Base-by-base conservation (phyloP, 2,113 vertebrate genomes). In the Calidris pygmaea region DNA sequence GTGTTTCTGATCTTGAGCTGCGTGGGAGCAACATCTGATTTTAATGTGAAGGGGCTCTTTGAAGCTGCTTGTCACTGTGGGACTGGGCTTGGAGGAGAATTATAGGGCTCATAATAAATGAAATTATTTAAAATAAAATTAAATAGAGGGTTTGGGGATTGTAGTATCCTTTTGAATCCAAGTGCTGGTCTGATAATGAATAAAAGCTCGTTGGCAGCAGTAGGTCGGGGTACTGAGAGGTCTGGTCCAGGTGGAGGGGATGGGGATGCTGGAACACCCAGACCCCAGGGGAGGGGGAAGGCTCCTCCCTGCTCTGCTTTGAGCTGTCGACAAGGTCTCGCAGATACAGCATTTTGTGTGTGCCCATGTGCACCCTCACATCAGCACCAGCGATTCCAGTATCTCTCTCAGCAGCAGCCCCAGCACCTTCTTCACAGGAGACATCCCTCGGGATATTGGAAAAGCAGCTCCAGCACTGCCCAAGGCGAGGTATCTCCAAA, bases 1-100 rank as follows among this genome's bases (percentile, higher is more conserved):
- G 96, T 95, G 97, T 90, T 97, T 90, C 98, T 96, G 84, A 96
- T 96, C 94, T 89, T 10, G 55, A 91, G 86, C 91, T 37, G 37
- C 2, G 24, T 2, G 0, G 63, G 62, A 66, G 80, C 72, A 67
- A 62, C 24, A 53, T 23, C 32, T 1, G 8, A 35, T 78, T 79
- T 58, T 63, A 19, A 48, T 32, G 27, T 30, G 32, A 70, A 79
- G 62, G 37, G 45, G 14, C 4, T 35, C 75, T 87, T 78, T 67
- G 78, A 45, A 75, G 78, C 62, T 1, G 0, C 26, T 47, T 85
- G 45, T 80, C n/a, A 37, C n/a, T 22, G 74, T 1, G 2, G 47
- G 70, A 75, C 43, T 1, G 3, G 43, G 16, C 58, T 79, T 35
- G 26, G 32, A 73, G 41, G 27, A 81, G 53, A 85, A 19, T 88